Evolutionary conservation across 2,113 vertebrate species (phyloP), one percentile per base, ranked within the genome.

Genomic region (Ciconia stormi): DNA sequence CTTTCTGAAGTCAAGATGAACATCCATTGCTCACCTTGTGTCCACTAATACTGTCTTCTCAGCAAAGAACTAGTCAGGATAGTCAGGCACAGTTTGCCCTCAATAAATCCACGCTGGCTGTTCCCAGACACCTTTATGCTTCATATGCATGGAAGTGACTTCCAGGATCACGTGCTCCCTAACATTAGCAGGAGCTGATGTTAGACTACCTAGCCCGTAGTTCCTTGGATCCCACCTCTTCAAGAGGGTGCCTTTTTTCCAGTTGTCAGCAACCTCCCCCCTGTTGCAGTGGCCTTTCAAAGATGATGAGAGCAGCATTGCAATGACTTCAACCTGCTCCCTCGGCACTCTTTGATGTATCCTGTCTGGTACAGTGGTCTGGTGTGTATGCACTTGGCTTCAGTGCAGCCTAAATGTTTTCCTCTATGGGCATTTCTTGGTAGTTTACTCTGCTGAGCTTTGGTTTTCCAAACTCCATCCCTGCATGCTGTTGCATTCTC

Each of bases 261-360:
- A n/a, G 20, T 25, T 27, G 15, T 27, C 42, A 62, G 36, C 29
- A 52, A 1, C 44, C 19, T 56, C 29, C 19, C 38, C 17, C 17
- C 16, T 52, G 18, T 2, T 82, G 50, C 3, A 3, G 11, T 63
- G 62, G 36, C 32, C 25, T 83, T 46, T 42, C 47, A 59, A 10
- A 80, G 50, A 30, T 29, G 32, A 13, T 16, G 4, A 38, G 16
- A 73, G 47, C 66, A 69, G 38, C 1, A 1, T 49, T 85, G 58
- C 29, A 36, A 14, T 59, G n/a, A 50, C 53, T 58, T 67, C 58
- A 76, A 0, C 55, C 15, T 49, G 53, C 25, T 81, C 38, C 67
- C 20, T 62, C 0, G 0, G 8, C 40, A 10, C 38, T 11, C 55
- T 23, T 0, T 4, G 62, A 6, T 38, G 9, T 27, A 21, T 69